Evolutionary conservation across 2,797 vertebrate species (phyloP).

Genomic region (Helostoma temminkii): DNA sequence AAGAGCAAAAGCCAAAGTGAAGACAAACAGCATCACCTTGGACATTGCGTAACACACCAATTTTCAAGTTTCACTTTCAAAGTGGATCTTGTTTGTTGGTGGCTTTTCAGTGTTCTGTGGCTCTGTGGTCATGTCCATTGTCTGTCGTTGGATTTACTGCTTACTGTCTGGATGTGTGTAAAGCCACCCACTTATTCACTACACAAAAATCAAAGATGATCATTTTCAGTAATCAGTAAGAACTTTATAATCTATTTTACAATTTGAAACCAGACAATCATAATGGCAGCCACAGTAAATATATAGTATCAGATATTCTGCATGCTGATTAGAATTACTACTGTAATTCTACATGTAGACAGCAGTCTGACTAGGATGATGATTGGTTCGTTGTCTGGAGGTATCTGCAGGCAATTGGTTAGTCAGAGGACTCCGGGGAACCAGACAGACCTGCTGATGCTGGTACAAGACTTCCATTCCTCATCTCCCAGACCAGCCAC

Average conservation of each 20-base stretch:
- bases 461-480: slow-evolving; percentile 29
- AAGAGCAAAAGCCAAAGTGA: no score
- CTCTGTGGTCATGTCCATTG: slow-evolving; percentile 15
- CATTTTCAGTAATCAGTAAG: slow-evolving; percentile 1
- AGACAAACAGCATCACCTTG: slow-evolving; percentile 1
- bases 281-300: slow-evolving; percentile 10
- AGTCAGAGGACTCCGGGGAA: slow-evolving; percentile 29
- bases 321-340: slow-evolving; percentile 26
- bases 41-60: not conserved
- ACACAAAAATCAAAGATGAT: not conserved
- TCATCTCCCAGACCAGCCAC: slow-evolving; percentile 28
- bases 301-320: slow-evolving; percentile 1
- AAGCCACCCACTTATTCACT: slow-evolving; percentile 10
- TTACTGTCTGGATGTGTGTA: not conserved
- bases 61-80: not conserved
- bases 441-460: slow-evolving; percentile 34
- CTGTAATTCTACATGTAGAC: slow-evolving; percentile 19
- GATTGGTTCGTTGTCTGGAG: slow-evolving; percentile 39
- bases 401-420: slow-evolving; percentile 31
- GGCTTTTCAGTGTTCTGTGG: not conserved
- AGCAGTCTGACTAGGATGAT: slow-evolving; percentile 24
- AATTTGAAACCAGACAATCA: slow-evolving; percentile 5
- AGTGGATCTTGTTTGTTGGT: not conserved
- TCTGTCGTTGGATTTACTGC: not conserved
- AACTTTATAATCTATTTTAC: slow-evolving; percentile 15